Evolutionary conservation across 2,797 vertebrate genomes (phyloP).

Genomic region (Lycodopsis pacificus): DNA sequence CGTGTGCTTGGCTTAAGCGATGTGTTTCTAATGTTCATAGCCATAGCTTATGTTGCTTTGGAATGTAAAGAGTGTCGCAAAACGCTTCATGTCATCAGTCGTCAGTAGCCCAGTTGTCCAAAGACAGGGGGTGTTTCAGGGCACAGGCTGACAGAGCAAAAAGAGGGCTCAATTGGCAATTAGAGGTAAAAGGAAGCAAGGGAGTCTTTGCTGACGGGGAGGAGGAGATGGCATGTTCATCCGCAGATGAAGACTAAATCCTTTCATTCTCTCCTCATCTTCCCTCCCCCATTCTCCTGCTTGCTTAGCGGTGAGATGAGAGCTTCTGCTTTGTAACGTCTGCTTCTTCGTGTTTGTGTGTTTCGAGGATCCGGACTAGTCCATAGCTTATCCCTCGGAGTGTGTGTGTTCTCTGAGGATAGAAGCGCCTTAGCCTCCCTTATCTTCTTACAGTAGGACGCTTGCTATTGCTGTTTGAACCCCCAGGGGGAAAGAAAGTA

Average conservation of each 20-base stretch:
- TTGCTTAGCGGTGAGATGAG: conserved; percentile 68
- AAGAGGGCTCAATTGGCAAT: conserved; percentile 72
- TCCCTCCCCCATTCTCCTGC: conserved; percentile 48
- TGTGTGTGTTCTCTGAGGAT: conserved; percentile 76
- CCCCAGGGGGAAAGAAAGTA: conserved; percentile 36
- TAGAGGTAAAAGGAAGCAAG: conserved; percentile 64
- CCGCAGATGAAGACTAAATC: conserved; percentile 78
- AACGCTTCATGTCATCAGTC: conserved; percentile 67
- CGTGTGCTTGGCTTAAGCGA: conserved; percentile 64
- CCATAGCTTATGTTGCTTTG: conserved; percentile 77
- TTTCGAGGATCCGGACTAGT: conserved; percentile 72
- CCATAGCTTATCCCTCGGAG: conserved; percentile 75
- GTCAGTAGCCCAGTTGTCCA: conserved; percentile 68
- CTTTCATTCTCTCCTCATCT: conserved; percentile 61
- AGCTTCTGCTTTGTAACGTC: conserved; percentile 74
- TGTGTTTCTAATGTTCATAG: conserved; percentile 75
- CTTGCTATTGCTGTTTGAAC: conserved; percentile 50
- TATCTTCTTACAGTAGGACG: conserved; percentile 70
- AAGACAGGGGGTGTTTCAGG: conserved; percentile 67
- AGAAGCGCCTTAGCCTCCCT: conserved; percentile 71
- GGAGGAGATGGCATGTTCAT: conserved; percentile 77
- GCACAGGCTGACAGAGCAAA: conserved; percentile 61
- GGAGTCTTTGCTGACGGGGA: conserved; percentile 70
- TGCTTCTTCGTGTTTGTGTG: conserved; percentile 73
- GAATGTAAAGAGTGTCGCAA: conserved; percentile 75